Base-by-base conservation (phyloP, 2,888 invertebrate species). In the Julus scanicus region DNA sequence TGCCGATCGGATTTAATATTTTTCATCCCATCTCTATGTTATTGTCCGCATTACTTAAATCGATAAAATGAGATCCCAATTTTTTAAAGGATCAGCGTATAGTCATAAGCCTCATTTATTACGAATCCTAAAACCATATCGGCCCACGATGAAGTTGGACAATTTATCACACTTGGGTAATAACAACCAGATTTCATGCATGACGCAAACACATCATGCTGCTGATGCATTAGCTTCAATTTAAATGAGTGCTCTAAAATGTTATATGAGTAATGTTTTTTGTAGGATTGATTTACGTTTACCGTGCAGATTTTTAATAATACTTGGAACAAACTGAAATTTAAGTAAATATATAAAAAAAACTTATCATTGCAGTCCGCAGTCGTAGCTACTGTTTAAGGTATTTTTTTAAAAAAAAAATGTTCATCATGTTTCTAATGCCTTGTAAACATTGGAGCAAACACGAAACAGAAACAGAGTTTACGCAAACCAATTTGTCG, bases 1-100 rank as follows among this genome's bases (percentile, higher is more conserved):
- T 71, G 71, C 71, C 71, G 71, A 71, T 29, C 71, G 71, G 71
- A 71, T 71, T 71, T 71, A 71, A 71, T 71, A 71, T 71, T 71
- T 71, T 29, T 29, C 71, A 71, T 71, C 29, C 71, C 71, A 71
- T 71, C 20, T 71, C 71, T 71, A 29, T 71, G 20, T 29, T 53
- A 20, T 71, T 71, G 20, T 20, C 29, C 29, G 29, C 29, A 71
- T 71, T 71, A 71, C 20, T 20, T 29, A 71, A 71, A 71, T 71
- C 71, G 71, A 71, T 71, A 29, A 11, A 29, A 71, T 71, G 71
- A 71, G 71, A 71, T 71, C 71, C 71, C 71, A 20, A 71, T 71
- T 71, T 71, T 71, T 71, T 29, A 63, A 63, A 29, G 71, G 71
- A 71, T 71, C 71, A 71, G 71, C 11, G 71, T 11, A n/a, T n/a